Evolutionary conservation across 2,797 vertebrate genomes (phyloP).

Genomic region (Apodemus agrarius): DNA sequence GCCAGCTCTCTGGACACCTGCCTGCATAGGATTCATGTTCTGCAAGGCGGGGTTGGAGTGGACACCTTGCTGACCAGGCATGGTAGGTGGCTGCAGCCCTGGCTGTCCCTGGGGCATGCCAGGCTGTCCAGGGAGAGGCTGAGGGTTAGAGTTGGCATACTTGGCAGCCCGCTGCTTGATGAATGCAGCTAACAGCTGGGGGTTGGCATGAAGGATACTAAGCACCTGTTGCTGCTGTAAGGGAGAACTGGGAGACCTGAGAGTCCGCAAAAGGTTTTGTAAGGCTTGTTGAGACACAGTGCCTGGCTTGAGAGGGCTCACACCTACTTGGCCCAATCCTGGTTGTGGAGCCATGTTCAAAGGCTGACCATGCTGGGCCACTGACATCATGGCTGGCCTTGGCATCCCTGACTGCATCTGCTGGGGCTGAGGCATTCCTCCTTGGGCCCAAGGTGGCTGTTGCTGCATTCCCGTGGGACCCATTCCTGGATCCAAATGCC

Average conservation of each 20-base stretch:
- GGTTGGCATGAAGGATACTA: conserved; percentile 96
- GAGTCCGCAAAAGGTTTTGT: conserved; percentile 95
- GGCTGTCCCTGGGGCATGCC: conserved; percentile 94
- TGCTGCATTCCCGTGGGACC: conserved; percentile 88
- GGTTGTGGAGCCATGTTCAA: conserved; percentile 94
- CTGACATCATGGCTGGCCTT: conserved; percentile 89
- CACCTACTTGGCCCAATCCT: conserved; percentile 91
- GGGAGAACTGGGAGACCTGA: conserved; percentile 96
- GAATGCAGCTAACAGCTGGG: conserved; percentile 97
- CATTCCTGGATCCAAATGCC: conserved; percentile 92
- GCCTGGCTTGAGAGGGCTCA: conserved; percentile 87
- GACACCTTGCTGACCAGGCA: conserved; percentile 90
- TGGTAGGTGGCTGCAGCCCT: conserved; percentile 90
- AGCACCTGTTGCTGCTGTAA: conserved; percentile 99
- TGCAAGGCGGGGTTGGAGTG: conserved; percentile 88
- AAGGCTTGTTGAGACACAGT: conserved; percentile 95
- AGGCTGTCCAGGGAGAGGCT: conserved; percentile 85
- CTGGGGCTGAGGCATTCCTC: conserved; percentile 91
- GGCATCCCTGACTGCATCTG: conserved; percentile 91
- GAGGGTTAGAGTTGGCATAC: conserved; percentile 89
- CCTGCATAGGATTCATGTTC: conserved; percentile 89
- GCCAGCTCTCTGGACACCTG: conserved; percentile 87
- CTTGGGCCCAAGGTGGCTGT: conserved; percentile 92
- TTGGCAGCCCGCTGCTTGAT: conserved; percentile 97
- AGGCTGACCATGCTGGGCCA: conserved; percentile 90